Conservation (phyloP, 2,797 vertebrate genomes). For the Tarsius wallacei region DNA sequence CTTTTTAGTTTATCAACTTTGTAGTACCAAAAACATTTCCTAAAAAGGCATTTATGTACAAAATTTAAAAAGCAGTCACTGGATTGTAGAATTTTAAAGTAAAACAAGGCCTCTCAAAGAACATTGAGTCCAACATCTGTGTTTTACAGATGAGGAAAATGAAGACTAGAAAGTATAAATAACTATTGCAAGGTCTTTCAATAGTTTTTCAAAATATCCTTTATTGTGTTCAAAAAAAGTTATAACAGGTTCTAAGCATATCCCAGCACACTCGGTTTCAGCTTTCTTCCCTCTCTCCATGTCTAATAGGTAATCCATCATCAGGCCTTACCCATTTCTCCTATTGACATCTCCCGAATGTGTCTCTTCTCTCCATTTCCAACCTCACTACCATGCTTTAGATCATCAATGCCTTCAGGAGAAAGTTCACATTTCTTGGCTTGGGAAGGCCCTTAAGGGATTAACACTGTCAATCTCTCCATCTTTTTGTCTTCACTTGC, state of each 20-base stretch:
- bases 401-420: not conserved
- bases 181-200: not conserved
- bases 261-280: not conserved
- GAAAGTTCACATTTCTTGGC: not conserved
- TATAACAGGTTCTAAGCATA: not conserved
- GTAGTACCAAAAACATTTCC: constrained; percentile 27
- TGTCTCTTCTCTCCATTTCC: constrained; percentile 12
- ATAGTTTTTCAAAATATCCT: not conserved
- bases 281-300: not conserved
- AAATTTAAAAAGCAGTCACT: constrained; percentile 26
- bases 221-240: not conserved
- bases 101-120: constrained; percentile 1
- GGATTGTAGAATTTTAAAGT: constrained; percentile 48
- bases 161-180: not conserved
- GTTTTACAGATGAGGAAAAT: constrained; percentile 33
- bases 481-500: not conserved
- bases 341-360: not conserved
- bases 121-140: not conserved
- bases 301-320: not conserved
- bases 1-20: constrained; percentile 42
- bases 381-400: not conserved
- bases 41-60: not conserved
- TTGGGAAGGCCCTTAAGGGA: not conserved
- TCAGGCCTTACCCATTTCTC: not conserved
- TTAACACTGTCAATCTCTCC: not conserved